Percentiles rank a stretch among this genome's conserved stretches.
Evolutionary conservation across 2,888 invertebrate species (phyloP).

Genomic region (Asteroscopus sphinx): DNA sequence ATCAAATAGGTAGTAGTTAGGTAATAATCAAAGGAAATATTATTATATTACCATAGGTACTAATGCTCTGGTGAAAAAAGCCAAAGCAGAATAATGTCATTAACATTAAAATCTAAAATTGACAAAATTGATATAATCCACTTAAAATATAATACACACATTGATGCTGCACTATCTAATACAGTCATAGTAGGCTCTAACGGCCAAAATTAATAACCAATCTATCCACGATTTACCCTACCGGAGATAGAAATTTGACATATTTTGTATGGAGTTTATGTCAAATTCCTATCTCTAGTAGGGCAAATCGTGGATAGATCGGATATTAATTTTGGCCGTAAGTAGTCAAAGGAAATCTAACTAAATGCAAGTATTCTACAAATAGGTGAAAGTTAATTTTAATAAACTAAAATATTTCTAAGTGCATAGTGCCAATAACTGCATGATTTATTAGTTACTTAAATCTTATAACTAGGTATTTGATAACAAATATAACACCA

Average conservation of each 20-base stretch:
- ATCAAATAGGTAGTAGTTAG: constrained; percentile 42
- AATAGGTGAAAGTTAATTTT: constrained; percentile 64
- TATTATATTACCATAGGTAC: constrained; percentile 48
- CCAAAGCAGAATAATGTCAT: constrained; percentile 76
- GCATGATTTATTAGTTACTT: constrained; percentile 85
- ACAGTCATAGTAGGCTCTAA: constrained; percentile 51
- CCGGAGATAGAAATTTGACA: no score
- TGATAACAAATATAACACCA: constrained; percentile 91
- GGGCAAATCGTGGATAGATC: no score
- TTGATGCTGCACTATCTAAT: constrained; percentile 65
- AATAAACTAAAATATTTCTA: constrained; percentile 65
- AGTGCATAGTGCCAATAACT: constrained; percentile 89
- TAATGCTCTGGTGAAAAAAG: constrained; percentile 62
- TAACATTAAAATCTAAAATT: constrained; percentile 88
- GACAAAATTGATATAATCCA: constrained; percentile 89
- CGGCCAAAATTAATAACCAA: no score
- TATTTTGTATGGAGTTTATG: no score
- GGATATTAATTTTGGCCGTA: no score
- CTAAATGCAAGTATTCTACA: constrained; percentile 63
- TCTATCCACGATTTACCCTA: no score
- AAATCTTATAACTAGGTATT: constrained; percentile 89
- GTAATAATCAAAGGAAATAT: constrained; percentile 42
- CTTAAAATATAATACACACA: constrained; percentile 81
- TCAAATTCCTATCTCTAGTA: no score
- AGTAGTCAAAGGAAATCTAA: constrained; percentile 67